Evolutionary conservation across 2,797 vertebrate species (phyloP), one percentile per base, ranked within the genome.

Genomic region (Taenioides sp.): DNA sequence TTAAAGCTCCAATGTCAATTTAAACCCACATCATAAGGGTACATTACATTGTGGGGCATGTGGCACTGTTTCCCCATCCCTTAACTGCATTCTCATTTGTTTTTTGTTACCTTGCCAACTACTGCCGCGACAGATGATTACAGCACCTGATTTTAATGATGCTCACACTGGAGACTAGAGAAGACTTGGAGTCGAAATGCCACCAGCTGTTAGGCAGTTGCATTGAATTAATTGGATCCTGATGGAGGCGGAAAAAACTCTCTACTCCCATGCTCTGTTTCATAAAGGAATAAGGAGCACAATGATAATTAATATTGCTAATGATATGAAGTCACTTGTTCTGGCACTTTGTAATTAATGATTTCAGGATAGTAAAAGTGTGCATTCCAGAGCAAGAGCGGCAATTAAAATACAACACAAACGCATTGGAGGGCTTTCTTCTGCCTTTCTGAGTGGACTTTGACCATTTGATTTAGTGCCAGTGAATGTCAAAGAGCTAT

Each of bases 101-200:
- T 93, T 92, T 84, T 92, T 91, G 90, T 89, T 89, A 85, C 90
- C 92, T 94, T 94, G 95, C 92, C 92, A 93, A 93, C 93, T 91
- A 93, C 86, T 94, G 90, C 86, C 92, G 93, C 91, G 91, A 93
- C 88, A 92, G 91, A 91, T 93, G 92, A 93, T 94, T 95, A 91
- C 78, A 92, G 92, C 77, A 91, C 93, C 93, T 94, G 93, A 95
- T 93, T 95, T 93, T 96, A 95, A 95, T 92, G 92, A 95, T 91
- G 92, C 91, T 91, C 82, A 91, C 92, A 93, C 93, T 89, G 83
- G 94, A 94, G 94, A 93, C 86, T 92, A 92, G 92, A 89, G 87
- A 95, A 90, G 93, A 95, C 91, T 95, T 92, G 94, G 84, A 95
- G 89, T 93, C 89, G 91, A 96, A 95, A 96, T 94, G 94, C 93